A percentile compares a stretch with the other conserved stretches of the same genome.
phyloP scores from a whole-genome alignment of 1,140 invertebrate genomes.

The Nymphalis io region DNA sequence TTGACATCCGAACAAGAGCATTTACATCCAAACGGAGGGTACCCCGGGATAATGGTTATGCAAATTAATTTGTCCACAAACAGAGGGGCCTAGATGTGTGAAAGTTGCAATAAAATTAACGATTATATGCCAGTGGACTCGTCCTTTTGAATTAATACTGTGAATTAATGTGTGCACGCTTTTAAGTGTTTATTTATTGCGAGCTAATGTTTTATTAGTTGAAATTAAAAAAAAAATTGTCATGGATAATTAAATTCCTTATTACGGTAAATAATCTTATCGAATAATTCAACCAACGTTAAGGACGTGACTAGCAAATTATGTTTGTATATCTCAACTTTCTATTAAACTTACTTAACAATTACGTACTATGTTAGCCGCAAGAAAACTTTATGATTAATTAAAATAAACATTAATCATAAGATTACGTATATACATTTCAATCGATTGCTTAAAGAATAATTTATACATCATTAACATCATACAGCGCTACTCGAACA shows the following conservation, averaged over 20 bases:
- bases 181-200: constrained; percentile 24
- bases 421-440: background rate
- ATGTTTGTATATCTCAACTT: too few relatives aligned
- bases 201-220: background rate
- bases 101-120: constrained; percentile 57
- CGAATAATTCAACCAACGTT: too few relatives aligned
- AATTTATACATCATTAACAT: background rate
- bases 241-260: background rate
- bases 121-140: constrained; percentile 37
- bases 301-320: too few relatives aligned
- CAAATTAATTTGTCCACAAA: constrained; percentile 62
- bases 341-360: too few relatives aligned
- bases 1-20: constrained; percentile 56
- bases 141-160: constrained; percentile 30
- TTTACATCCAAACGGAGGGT: constrained; percentile 51
- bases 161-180: constrained; percentile 14
- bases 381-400: too few relatives aligned
- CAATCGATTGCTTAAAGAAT: background rate
- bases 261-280: too few relatives aligned
- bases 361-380: too few relatives aligned
- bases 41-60: constrained; percentile 49
- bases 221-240: background rate
- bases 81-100: constrained; percentile 52
- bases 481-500: constrained; percentile 7
- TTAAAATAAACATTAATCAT: too few relatives aligned